Conservation (phyloP, 2,797 vertebrate species). For the Melanotaenia maccullochi region DNA sequence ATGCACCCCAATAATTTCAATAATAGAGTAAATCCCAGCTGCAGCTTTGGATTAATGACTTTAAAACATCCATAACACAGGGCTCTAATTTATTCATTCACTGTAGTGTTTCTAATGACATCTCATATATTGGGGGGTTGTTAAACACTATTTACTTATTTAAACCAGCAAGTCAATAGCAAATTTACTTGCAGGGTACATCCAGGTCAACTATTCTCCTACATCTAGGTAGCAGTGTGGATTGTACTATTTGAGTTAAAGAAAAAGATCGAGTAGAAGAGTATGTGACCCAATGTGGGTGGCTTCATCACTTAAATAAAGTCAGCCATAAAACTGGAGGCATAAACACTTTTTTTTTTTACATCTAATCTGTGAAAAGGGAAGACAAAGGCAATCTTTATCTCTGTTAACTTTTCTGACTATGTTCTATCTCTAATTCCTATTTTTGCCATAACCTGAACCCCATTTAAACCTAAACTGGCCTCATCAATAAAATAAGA, state of each 20-base stretch:
- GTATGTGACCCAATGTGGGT: constrained; percentile 67
- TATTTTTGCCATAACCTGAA: constrained; percentile 15
- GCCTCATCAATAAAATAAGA: constrained; percentile 26
- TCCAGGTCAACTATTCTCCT: constrained; percentile 16
- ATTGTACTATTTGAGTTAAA: constrained; percentile 16
- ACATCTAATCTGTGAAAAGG: constrained; percentile 59
- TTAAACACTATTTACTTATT: not conserved
- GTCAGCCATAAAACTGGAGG: constrained; percentile 64
- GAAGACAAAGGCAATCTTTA: constrained; percentile 35
- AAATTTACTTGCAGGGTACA: not conserved
- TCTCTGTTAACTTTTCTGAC: constrained; percentile 20
- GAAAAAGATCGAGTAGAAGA: constrained; percentile 24
- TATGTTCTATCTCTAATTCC: constrained; percentile 5
- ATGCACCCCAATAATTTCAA: no score
- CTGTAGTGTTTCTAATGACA: not conserved
- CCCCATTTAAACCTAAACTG: not conserved
- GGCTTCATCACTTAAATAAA: constrained; percentile 69
- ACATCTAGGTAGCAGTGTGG: constrained; percentile 11
- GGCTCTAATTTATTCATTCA: no score
- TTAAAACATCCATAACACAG: no score
- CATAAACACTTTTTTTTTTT: constrained; percentile 67
- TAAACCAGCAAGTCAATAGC: not conserved
- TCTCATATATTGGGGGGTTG: not conserved
- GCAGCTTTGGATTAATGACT: no score
- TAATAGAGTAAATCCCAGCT: no score